Percentiles rank a stretch among this genome's conserved stretches.
Evolutionary conservation across 2,888 invertebrate species (phyloP).

Genomic region (Oxytorus armatus): DNA sequence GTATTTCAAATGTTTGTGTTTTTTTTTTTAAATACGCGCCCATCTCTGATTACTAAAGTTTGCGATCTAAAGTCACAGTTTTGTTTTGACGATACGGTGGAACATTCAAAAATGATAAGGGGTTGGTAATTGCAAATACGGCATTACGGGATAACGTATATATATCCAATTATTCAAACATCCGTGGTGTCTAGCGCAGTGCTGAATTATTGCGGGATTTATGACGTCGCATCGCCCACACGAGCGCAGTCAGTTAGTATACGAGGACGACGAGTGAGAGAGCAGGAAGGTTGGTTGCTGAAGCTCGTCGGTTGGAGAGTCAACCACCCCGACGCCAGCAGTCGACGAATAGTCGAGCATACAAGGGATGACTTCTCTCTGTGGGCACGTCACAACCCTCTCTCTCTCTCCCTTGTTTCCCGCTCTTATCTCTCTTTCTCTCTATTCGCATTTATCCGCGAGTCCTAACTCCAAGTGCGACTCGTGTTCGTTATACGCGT

Average conservation of each 20-base stretch:
- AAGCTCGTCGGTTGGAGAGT: constrained; percentile 65
- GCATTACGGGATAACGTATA: too few species aligned
- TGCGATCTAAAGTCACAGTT: background rate
- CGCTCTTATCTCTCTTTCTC: too few species aligned
- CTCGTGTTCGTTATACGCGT: constrained; percentile 46
- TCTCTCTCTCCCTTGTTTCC: too few species aligned
- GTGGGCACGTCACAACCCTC: constrained; percentile 43
- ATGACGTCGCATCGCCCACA: constrained; percentile 72
- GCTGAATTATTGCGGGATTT: constrained; percentile 73
- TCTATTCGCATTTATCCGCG: constrained; percentile 24
- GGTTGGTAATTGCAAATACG: constrained; percentile 37
- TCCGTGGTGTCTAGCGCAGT: constrained; percentile 72
- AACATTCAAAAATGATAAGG: constrained; percentile 34
- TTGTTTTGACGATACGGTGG: constrained; percentile 2
- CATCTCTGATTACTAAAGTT: too few species aligned
- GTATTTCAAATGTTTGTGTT: too few species aligned
- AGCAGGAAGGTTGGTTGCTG: constrained; percentile 43
- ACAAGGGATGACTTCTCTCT: constrained; percentile 62
- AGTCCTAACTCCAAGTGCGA: constrained; percentile 31
- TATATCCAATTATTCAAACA: constrained; percentile 69
- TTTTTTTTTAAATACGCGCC: too few species aligned
- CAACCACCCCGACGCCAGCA: constrained; percentile 67
- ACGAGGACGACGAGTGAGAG: background rate
- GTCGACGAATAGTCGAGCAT: constrained; percentile 65
- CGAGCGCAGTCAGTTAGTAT: constrained; percentile 36